Base-by-base conservation (phyloP, 2,113 vertebrate species). In the Chaetorhynchus papuensis region DNA sequence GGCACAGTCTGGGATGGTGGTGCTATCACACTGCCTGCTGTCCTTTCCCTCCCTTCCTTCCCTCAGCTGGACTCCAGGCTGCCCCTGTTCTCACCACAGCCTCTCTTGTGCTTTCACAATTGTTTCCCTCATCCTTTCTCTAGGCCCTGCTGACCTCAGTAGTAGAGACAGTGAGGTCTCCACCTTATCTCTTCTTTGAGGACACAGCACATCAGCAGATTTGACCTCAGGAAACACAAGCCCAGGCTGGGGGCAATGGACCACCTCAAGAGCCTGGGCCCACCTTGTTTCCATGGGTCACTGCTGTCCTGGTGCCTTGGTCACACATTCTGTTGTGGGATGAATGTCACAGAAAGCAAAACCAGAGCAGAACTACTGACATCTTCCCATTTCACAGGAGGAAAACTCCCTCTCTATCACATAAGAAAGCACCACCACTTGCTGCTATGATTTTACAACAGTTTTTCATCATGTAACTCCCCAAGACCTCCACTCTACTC, bases 31-130 rank as follows among this genome's bases (percentile, higher is more conserved):
- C 18, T n/a, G 3, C 37, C 59, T 24, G 27, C 13, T 24, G 15
- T 37, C 33, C 44, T 35, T 30, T 26, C 39, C 54, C 33, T 26
- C 39, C 54, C 33, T 30, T 74, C 42, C 56, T 52, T 30, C 28
- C 35, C 35, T 33, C 0, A 0, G 10, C 26, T 63, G 66, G 13
- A 39, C 13, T 63, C 37, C 41, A 69, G n/a, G 21, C 54, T 57
- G 64, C n/a, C 35, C 20, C n/a, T 76, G 23, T 22, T 53, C 59
- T 49, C 52, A 71, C 18, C 57, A 76, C 15, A 56, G 31, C 13
- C 74, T 60, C 78, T 53, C 54, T 66, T 44, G 30, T 83, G 47
- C 69, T 90, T 56, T 88, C 66, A 59, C 53, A 66, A 8, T 12
- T 13, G 11, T 23, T 90, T 69, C 27, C 33, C 14, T 65, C 56